Conservation (phyloP, 2,888 invertebrate species). For the Agapostemon virescens region DNA sequence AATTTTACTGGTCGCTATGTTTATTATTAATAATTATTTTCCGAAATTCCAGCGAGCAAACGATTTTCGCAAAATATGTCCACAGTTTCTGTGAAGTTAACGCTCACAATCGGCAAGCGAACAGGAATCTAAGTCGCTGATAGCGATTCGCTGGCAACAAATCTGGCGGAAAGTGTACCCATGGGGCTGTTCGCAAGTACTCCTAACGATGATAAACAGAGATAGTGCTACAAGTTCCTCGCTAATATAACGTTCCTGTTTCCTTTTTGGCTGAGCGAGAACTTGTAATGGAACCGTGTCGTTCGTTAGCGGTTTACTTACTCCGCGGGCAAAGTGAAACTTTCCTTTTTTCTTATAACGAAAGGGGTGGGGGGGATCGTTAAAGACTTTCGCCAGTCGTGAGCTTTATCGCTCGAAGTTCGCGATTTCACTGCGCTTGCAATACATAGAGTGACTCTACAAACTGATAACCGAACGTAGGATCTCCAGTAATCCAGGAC, state of each 20-base stretch:
- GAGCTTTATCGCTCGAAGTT: too few species aligned
- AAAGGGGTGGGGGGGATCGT: too few species aligned
- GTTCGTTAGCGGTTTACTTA: neutral
- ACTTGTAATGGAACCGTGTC: neutral
- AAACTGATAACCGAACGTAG: too few species aligned
- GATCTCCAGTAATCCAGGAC: too few species aligned
- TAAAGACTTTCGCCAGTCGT: too few species aligned
- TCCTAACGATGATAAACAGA: conserved; percentile 39
- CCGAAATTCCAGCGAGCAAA: conserved; percentile 50
- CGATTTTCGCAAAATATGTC: conserved; percentile 50
- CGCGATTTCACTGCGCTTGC: too few species aligned
- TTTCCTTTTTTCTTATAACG: neutral
- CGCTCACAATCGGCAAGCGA: conserved; percentile 44
- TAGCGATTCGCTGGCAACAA: conserved; percentile 20
- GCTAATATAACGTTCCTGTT: neutral
- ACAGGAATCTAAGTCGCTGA: neutral
- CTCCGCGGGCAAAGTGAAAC: neutral
- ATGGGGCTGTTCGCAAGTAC: conserved; percentile 31
- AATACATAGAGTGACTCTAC: too few species aligned
- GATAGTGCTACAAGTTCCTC: neutral
- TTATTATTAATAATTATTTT: too few species aligned
- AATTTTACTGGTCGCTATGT: too few species aligned
- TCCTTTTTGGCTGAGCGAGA: neutral
- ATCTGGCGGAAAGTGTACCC: conserved; percentile 27
- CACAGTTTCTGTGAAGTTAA: conserved; percentile 42